A percentile compares a stretch with the other conserved stretches of the same genome.
Evolutionary conservation across 2,113 vertebrate genomes (phyloP).

Genomic region (Lontra canadensis): DNA sequence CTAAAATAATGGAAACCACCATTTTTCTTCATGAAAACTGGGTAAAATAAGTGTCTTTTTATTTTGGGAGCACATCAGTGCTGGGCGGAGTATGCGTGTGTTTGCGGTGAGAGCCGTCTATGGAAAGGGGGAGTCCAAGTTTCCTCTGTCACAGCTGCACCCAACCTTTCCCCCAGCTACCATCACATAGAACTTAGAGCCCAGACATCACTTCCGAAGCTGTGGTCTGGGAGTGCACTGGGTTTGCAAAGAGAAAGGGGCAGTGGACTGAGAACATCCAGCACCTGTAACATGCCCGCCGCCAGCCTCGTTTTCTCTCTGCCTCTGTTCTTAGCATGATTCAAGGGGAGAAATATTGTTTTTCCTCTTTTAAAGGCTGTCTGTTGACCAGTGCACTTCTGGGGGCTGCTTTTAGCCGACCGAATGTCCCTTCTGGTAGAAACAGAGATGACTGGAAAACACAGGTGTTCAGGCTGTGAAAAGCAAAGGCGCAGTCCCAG

Average conservation of each 20-base stretch:
- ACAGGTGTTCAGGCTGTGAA: not conserved
- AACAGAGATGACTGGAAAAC: not conserved
- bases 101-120: not conserved
- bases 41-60: not conserved
- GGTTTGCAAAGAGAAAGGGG: not conserved
- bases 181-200: not conserved
- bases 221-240: not conserved
- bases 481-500: not conserved
- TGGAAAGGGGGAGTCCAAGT: not conserved
- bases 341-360: not conserved
- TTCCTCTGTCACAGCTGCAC: not conserved
- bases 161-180: not conserved
- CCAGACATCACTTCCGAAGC: not conserved
- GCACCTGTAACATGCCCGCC: not conserved
- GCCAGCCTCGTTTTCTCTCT: not conserved
- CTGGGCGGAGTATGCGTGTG: not conserved
- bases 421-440: not conserved
- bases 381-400: not conserved
- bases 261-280: not conserved
- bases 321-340: not conserved
- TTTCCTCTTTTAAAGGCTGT: not conserved
- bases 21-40: not conserved
- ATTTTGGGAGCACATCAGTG: not conserved
- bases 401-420: not conserved
- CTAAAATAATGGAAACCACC: not conserved